These are phyloP conservation scores for Anticlea derivata DNA, from an alignment of 2,888 invertebrate genomes.

Conservation along the genomic window DNA sequence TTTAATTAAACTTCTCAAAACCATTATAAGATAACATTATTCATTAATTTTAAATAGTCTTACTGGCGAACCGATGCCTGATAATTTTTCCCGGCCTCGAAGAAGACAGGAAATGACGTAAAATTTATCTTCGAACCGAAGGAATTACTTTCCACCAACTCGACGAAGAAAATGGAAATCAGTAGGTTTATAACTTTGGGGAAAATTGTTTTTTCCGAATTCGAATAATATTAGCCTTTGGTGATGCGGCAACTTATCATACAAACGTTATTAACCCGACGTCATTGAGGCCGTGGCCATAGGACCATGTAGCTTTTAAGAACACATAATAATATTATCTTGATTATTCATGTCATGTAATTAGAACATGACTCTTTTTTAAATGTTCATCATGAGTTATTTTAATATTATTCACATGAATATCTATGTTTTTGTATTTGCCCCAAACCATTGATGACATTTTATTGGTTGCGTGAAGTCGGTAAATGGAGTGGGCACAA, in stretches of 20 bases:
- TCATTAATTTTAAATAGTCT: slow-evolving; percentile 82
- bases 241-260: slow-evolving; percentile 61
- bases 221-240: slow-evolving; percentile 71
- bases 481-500: too few relatives aligned
- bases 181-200: slow-evolving; percentile 75
- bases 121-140: slow-evolving; percentile 78
- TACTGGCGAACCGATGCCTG: slow-evolving; percentile 71
- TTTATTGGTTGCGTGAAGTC: too few relatives aligned
- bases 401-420: too few relatives aligned
- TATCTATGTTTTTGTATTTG: too few relatives aligned
- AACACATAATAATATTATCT: too few relatives aligned
- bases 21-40: slow-evolving; percentile 83
- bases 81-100: slow-evolving; percentile 75
- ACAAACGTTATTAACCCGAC: slow-evolving; percentile 51
- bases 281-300: not conserved
- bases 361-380: too few relatives aligned
- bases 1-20: slow-evolving; percentile 80
- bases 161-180: slow-evolving; percentile 76
- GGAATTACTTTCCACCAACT: slow-evolving; percentile 78
- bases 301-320: not conserved
- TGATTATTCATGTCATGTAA: too few relatives aligned
- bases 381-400: too few relatives aligned
- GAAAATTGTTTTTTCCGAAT: slow-evolving; percentile 73
- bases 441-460: too few relatives aligned
- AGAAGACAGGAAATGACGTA: slow-evolving; percentile 77